Base-by-base conservation (phyloP, 2,113 vertebrate genomes). In the Tamias sibiricus region DNA sequence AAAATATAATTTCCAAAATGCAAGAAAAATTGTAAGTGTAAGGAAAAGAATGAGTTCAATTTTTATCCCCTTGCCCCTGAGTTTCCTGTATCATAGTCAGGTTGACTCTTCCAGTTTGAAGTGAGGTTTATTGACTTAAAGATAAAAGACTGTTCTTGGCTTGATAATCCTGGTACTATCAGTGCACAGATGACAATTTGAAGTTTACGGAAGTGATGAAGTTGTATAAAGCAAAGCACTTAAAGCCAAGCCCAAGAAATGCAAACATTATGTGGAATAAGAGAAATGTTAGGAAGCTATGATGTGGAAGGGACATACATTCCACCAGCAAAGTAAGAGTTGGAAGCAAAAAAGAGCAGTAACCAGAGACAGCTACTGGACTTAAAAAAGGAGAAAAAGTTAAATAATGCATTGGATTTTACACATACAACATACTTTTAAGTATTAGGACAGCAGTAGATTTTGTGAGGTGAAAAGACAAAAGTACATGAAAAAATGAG, bases 261-360 rank as follows among this genome's bases (percentile, higher is more conserved):
- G 35, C 16, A 62, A 83, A 32, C 1, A 6, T 7, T 20, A n/a
- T 32, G 8, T 62, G 30, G 4, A 85, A 13, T 35, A 35, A 12
- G 47, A 49, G 19, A 52, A 69, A 28, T 40, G 9, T 2, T 35
- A 57, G 14, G 86, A 49, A 85, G 14, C 3, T 1, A 59, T 8
- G 20, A 32, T 17, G 35, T 42, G 4, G 69, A 86, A 68, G 12
- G 12, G 11, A 52, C 30, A 37, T 14, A 7, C 0, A 66, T 44
- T 37, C 4, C 76, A 19, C 4, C 10, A 0, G 4, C 19, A 66
- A 49, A 4, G 7, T 17, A 68, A 3, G 37, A 49, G 2, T 28
- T 91, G n/a, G 37, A 86, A 52, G 32, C 9, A 69, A 57, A 5
- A 40, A 28, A 79, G 3, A 19, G 44, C 17, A 30, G 4, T 30